Conservation (phyloP, 2,797 vertebrate genomes). For the Pteronotus mesoamericanus region DNA sequence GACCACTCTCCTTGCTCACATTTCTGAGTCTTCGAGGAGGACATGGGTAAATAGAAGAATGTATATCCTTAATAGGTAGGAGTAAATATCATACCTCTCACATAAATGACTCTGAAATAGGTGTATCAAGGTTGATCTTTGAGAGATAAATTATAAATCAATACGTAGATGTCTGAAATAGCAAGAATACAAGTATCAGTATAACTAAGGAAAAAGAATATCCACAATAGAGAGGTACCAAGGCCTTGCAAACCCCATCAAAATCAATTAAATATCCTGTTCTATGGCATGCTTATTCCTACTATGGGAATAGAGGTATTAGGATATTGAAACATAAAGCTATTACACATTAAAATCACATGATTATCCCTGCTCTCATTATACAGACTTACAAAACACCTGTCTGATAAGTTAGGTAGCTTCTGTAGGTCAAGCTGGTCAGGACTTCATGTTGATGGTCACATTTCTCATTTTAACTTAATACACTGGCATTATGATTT, state of each 20-base stretch:
- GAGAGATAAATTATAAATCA: not conserved
- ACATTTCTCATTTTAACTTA: conserved; percentile 2
- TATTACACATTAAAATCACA: not conserved
- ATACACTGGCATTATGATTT: not conserved
- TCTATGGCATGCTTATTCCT: not conserved
- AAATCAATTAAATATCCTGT: not conserved
- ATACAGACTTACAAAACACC: not conserved
- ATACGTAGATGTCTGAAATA: not conserved
- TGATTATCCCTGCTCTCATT: not conserved
- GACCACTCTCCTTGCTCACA: not conserved
- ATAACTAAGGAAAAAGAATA: not conserved
- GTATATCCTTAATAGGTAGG: not conserved
- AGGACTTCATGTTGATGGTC: not conserved
- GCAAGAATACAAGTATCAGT: not conserved
- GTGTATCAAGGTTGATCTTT: not conserved
- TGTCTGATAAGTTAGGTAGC: not conserved
- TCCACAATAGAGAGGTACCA: not conserved
- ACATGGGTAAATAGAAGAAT: not conserved
- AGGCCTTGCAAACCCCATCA: not conserved
- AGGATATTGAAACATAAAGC: not conserved
- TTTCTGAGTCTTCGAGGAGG: not conserved
- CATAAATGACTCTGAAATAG: not conserved
- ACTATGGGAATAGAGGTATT: not conserved
- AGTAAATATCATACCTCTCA: not conserved
- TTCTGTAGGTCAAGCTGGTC: not conserved